phyloP scores from a whole-genome alignment of 2,888 invertebrate genomes.

The Troglohyphantes excavatus region DNA sequence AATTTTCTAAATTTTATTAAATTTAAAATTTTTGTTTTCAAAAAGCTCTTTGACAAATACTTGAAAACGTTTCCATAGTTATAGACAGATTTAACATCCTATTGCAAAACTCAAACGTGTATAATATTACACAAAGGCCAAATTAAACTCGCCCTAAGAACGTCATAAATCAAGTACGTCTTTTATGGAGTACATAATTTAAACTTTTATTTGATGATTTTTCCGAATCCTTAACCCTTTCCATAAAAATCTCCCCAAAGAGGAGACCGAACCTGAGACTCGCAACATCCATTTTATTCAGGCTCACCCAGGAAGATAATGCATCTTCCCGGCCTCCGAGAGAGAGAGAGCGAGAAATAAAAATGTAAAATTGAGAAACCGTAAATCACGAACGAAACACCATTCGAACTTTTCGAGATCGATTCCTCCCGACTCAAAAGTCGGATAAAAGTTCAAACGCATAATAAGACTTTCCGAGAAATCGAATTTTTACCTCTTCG shows the following conservation, averaged over 20 bases:
- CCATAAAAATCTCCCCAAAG: not conserved
- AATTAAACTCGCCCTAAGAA: too few species aligned
- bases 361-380: constrained; percentile 60
- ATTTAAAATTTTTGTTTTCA: too few species aligned
- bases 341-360: constrained; percentile 10
- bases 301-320: constrained; percentile 6
- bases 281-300: constrained; percentile 20
- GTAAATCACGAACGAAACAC: constrained; percentile 61
- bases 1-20: too few species aligned
- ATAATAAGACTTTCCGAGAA: constrained; percentile 63
- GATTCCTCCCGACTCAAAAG: constrained; percentile 22
- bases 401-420: constrained; percentile 27
- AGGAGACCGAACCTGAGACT: constrained; percentile 1
- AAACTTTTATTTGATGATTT: constrained; percentile 1
- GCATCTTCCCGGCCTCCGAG: constrained; percentile 12
- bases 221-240: not conserved
- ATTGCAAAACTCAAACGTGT: too few species aligned
- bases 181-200: not conserved
- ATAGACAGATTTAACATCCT: too few species aligned
- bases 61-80: too few species aligned
- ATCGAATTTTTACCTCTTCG: constrained; percentile 33
- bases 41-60: too few species aligned
- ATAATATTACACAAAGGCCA: too few species aligned
- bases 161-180: too few species aligned
- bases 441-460: constrained; percentile 62